Conservation (phyloP, 1,140 invertebrate species). For the Mylabris phalerata region DNA sequence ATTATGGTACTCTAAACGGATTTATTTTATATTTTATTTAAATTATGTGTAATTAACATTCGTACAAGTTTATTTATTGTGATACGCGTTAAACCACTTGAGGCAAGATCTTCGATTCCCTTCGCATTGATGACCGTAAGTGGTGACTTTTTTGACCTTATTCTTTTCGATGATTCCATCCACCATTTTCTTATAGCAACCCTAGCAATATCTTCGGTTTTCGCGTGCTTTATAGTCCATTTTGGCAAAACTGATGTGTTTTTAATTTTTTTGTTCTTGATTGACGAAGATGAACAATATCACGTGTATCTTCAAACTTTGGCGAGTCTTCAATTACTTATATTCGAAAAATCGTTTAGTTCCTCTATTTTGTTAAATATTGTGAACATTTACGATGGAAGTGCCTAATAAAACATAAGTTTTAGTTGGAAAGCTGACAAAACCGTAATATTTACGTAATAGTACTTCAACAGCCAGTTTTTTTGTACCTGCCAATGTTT, state of each 20-base stretch:
- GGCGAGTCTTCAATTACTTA: neutral
- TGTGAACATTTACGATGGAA: constrained; percentile 30
- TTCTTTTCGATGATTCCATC: neutral
- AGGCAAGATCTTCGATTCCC: neutral
- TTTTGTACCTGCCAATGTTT: constrained; percentile 35
- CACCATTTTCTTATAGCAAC: neutral
- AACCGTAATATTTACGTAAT: too few species aligned
- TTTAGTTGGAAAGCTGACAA: too few species aligned
- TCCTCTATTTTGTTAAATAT: constrained; percentile 19
- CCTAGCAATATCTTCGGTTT: neutral
- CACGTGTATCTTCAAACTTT: neutral
- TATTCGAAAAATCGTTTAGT: neutral
- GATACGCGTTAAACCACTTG: neutral
- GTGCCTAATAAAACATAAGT: constrained; percentile 33
- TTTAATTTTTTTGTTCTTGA: neutral
- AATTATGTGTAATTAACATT: neutral
- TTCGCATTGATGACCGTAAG: neutral
- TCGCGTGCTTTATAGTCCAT: neutral
- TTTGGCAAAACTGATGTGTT: neutral
- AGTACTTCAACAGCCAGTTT: constrained; percentile 36
- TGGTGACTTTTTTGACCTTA: neutral
- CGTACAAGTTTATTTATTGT: neutral
- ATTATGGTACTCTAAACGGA: too few species aligned
- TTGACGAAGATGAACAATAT: neutral
- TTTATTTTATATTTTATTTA: too few species aligned